These are phyloP conservation scores for Notoglanidium macrostoma DNA, from an alignment of 2,797 vertebrate genomes.

Conservation along the genomic window DNA sequence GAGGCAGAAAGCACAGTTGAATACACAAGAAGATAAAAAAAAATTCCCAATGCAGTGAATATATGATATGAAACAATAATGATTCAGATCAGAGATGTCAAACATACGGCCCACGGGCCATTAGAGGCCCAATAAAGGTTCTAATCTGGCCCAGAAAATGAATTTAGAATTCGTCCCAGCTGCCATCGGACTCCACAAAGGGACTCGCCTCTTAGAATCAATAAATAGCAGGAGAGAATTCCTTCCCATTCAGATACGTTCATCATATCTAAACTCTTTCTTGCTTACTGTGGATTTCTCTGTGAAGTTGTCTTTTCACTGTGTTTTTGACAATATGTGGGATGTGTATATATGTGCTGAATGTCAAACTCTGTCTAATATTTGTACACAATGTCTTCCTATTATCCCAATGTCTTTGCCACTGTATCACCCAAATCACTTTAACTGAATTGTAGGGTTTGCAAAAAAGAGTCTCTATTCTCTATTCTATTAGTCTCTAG, in stretches of 20 bases:
- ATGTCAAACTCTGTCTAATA: not conserved
- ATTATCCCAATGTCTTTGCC: not conserved
- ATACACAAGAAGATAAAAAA: slow-evolving; percentile 9
- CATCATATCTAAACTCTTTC: not conserved
- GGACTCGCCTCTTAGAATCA: not conserved
- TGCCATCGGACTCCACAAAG: not conserved
- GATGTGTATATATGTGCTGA: not conserved
- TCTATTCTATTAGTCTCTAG: not conserved
- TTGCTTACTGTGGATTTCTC: not conserved
- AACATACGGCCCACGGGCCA: not conserved
- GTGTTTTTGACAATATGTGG: not conserved
- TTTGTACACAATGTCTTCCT: not conserved
- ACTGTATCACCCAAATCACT: not conserved
- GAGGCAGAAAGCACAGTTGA: slow-evolving; percentile 11
- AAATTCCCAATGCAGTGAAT: slow-evolving; percentile 28
- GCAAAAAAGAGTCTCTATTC: not conserved
- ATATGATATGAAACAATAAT: slow-evolving; percentile 14
- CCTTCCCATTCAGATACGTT: not conserved
- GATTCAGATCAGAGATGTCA: not conserved
- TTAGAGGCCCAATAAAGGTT: not conserved
- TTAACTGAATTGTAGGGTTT: not conserved
- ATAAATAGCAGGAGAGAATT: not conserved
- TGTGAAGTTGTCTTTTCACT: not conserved
- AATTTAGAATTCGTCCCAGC: not conserved
- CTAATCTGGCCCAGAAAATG: not conserved